phyloP scores from a whole-genome alignment of 2,113 vertebrate species.

The Centropus unirufus region DNA sequence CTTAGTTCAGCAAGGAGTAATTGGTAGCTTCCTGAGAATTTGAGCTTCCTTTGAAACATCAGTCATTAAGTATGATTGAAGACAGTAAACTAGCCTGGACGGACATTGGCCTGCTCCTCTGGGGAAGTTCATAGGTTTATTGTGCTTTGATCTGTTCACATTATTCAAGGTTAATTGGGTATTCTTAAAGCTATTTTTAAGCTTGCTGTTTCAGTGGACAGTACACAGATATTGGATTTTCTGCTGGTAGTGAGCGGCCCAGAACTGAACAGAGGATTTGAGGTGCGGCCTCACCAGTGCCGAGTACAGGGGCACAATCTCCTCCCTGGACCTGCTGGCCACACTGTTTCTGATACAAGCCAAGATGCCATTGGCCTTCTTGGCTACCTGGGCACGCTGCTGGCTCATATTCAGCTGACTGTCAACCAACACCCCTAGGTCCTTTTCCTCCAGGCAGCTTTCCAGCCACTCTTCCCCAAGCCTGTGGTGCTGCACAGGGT shows the following conservation, averaged over 20 bases:
- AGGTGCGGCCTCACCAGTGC: no score
- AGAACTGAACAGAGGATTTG: no score
- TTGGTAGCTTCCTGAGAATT: background rate
- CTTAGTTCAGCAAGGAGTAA: background rate
- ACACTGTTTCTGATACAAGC: no score
- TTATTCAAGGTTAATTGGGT: constrained; percentile 46
- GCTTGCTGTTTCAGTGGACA: background rate
- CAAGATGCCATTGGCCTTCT: no score
- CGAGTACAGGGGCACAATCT: no score
- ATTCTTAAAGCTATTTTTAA: constrained; percentile 15
- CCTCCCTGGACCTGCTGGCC: no score
- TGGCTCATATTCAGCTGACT: no score
- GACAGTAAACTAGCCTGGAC: background rate
- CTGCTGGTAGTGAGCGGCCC: background rate
- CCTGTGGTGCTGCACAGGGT: no score
- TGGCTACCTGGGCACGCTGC: no score
- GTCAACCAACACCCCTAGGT: no score
- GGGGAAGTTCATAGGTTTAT: background rate
- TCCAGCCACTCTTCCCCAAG: no score
- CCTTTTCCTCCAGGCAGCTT: no score
- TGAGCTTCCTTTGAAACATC: background rate
- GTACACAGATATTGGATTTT: background rate
- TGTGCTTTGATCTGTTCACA: background rate
- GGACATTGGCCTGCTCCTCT: background rate
- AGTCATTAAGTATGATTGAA: background rate